A percentile compares a stretch with the other conserved stretches of the same genome.
phyloP scores from a whole-genome alignment of 2,888 invertebrate species.

The Gerris lacustris region DNA sequence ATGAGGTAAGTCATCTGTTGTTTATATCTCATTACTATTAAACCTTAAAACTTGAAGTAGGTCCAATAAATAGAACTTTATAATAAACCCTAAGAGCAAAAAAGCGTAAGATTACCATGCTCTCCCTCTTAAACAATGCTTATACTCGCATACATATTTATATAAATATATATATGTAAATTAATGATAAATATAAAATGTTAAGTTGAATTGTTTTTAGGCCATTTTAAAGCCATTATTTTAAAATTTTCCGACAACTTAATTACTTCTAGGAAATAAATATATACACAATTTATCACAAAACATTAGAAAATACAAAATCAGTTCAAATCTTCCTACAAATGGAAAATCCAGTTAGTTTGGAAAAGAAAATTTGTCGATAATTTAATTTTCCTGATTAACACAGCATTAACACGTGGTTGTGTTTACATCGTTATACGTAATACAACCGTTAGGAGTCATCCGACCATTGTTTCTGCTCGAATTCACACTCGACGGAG shows the following conservation, averaged over 20 bases:
- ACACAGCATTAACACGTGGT: conserved; percentile 30
- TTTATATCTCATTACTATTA: too few relatives aligned
- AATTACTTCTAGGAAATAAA: background rate
- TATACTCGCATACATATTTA: too few relatives aligned
- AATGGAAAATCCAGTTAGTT: background rate
- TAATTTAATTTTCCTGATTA: background rate
- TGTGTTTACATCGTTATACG: conserved; percentile 28
- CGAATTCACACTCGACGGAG: conserved; percentile 25
- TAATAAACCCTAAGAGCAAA: too few relatives aligned
- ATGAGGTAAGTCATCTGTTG: too few relatives aligned
- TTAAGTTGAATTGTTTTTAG: background rate
- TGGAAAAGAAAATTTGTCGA: too few relatives aligned
- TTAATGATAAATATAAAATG: background rate
- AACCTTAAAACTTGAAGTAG: too few relatives aligned
- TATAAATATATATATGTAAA: too few relatives aligned
- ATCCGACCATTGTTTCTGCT: conserved; percentile 33
- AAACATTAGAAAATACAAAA: background rate
- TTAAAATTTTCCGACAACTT: background rate
- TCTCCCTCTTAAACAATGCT: too few relatives aligned
- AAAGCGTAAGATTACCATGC: too few relatives aligned
- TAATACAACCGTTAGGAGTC: conserved; percentile 31
- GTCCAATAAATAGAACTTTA: too few relatives aligned
- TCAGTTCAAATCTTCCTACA: background rate
- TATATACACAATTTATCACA: background rate
- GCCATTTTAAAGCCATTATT: background rate